These are phyloP conservation scores for Rhynchonema sp. DNA, from an alignment of 2,888 invertebrate species.

Conservation along the genomic window DNA sequence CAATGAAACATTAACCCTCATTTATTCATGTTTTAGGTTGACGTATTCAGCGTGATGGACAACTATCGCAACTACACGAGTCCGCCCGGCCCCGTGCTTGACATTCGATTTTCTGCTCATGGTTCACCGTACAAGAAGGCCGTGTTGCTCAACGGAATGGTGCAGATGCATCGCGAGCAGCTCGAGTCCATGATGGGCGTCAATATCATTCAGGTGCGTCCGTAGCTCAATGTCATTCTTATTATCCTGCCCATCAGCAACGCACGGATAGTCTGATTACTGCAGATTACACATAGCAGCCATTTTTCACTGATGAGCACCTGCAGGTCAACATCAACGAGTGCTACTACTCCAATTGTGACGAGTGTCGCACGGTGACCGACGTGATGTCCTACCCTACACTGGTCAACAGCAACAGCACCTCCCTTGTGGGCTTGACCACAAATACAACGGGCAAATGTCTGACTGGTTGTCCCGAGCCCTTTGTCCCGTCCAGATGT, in stretches of 20 bases:
- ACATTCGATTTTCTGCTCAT: constrained; percentile 21
- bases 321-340: constrained; percentile 85
- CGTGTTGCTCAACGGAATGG: constrained; percentile 74
- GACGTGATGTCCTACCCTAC: constrained; percentile 37
- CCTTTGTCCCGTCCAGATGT: constrained; percentile 70
- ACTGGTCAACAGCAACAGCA: constrained; percentile 91
- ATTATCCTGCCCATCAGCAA: too few relatives aligned
- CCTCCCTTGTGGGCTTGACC: constrained; percentile 80
- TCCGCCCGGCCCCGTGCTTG: constrained; percentile 35
- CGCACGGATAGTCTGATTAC: too few relatives aligned
- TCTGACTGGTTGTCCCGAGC: constrained; percentile 43
- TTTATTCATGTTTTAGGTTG: constrained; percentile 50
- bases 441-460: constrained; percentile 39
- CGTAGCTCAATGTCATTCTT: too few relatives aligned
- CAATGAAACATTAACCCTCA: too few relatives aligned
- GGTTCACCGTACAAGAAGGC: constrained; percentile 45
- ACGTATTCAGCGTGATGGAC: constrained; percentile 79
- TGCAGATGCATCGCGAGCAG: constrained; percentile 73
- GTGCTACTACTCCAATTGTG: constrained; percentile 26
- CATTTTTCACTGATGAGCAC: too few relatives aligned
- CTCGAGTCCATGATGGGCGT: constrained; percentile 28
- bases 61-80: neutral
- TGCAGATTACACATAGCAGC: too few relatives aligned
- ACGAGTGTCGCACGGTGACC: constrained; percentile 9
- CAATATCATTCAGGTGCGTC: constrained; percentile 3